Evolutionary conservation across 2,113 vertebrate species (phyloP).

Genomic region (Macrotis lagotis): DNA sequence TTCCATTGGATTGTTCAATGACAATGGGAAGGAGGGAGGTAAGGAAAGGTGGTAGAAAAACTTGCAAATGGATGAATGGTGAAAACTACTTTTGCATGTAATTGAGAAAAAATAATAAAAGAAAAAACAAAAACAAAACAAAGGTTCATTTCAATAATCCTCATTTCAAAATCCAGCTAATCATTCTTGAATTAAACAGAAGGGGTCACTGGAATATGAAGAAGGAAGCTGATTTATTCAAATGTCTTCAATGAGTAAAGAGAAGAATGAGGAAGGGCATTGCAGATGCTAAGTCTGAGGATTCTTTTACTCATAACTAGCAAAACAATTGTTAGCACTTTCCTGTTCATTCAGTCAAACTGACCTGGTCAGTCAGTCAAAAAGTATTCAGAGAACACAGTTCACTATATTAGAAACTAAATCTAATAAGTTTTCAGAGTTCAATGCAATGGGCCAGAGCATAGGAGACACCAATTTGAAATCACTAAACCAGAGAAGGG

Average conservation of each 20-base stretch:
- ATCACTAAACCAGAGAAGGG: background rate
- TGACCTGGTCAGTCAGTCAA: background rate
- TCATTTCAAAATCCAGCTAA: background rate
- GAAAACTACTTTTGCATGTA: no score
- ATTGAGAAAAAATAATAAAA: no score
- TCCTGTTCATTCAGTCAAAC: background rate
- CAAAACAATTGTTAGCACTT: background rate
- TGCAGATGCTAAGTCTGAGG: background rate
- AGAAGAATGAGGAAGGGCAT: background rate
- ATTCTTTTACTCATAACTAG: background rate
- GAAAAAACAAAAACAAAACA: no score
- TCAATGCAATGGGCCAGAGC: background rate
- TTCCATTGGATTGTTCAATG: no score
- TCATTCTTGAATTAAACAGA: background rate
- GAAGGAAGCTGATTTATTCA: background rate
- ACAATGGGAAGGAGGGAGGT: no score
- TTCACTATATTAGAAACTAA: background rate
- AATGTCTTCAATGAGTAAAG: background rate
- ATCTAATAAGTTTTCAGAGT: background rate
- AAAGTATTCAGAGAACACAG: background rate
- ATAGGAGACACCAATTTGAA: background rate
- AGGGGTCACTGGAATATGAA: background rate
- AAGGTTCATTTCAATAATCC: no score
- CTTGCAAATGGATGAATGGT: no score
- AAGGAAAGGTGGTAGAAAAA: no score